Conservation (phyloP, 2,797 vertebrate genomes). For the Vultur gryphus region DNA sequence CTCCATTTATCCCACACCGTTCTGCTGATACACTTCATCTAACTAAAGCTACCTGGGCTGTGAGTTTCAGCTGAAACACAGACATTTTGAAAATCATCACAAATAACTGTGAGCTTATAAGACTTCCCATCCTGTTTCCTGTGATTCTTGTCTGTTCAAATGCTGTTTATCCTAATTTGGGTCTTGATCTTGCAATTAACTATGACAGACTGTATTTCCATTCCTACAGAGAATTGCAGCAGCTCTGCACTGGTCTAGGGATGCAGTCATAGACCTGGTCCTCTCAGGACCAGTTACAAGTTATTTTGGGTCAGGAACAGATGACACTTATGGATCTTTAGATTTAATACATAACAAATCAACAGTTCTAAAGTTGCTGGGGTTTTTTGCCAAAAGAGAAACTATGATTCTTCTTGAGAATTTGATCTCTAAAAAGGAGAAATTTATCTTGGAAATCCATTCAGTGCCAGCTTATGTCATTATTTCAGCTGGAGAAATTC, state of each 20-base stretch:
- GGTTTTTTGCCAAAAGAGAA: background rate
- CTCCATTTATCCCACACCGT: background rate
- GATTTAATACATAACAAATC: background rate
- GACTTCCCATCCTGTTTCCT: background rate
- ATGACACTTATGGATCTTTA: background rate
- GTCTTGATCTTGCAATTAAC: background rate
- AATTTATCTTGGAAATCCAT: background rate
- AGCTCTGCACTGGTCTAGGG: background rate
- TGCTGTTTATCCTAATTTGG: background rate
- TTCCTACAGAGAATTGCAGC: background rate
- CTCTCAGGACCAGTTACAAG: background rate
- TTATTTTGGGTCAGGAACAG: background rate
- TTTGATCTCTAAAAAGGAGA: background rate
- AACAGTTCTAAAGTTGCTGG: background rate
- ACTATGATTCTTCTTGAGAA: background rate
- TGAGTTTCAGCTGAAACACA: background rate
- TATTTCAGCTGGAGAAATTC: background rate
- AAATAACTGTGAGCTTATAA: background rate
- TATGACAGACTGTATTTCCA: background rate
- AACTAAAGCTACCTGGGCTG: background rate
- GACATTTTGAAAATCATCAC: background rate
- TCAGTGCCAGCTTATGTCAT: background rate
- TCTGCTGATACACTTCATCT: background rate
- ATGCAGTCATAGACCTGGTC: background rate
- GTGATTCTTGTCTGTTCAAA: background rate